Conservation (phyloP, 2,888 invertebrate genomes). For the Chrysolina americana region DNA sequence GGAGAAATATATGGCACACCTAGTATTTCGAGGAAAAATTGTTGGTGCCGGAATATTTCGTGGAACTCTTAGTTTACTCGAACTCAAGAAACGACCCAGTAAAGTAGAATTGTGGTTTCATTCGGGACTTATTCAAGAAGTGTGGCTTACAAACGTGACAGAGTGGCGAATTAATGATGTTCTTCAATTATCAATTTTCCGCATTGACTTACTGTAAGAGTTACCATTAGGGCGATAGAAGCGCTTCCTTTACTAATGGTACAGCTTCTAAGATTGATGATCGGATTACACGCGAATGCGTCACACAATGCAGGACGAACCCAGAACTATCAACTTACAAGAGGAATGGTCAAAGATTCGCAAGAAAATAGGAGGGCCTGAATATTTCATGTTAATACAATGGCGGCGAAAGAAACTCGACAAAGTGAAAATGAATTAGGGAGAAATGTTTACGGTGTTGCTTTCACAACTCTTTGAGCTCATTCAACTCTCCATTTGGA, state of each 20-base stretch:
- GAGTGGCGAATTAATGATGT: constrained; percentile 59
- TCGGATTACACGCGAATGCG: constrained; percentile 63
- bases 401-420: constrained; percentile 11
- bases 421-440: constrained; percentile 29
- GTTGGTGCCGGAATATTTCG: no score
- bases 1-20: no score
- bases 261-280: constrained; percentile 64
- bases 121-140: constrained; percentile 37
- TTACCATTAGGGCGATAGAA: constrained; percentile 61
- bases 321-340: constrained; percentile 46
- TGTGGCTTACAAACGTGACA: constrained; percentile 51
- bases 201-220: constrained; percentile 57
- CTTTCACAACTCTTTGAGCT: constrained; percentile 15
- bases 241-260: constrained; percentile 63
- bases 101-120: neutral
- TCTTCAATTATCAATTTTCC: constrained; percentile 62
- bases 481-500: neutral
- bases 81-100: neutral
- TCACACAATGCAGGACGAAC: constrained; percentile 52
- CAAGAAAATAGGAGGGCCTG: constrained; percentile 26
- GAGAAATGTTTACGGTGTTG: neutral
- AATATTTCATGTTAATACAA: constrained; percentile 32
- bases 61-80: no score
- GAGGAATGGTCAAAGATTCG: constrained; percentile 44
- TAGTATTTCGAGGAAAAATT: no score